Evolutionary conservation across 2,888 invertebrate genomes (phyloP).

Genomic region (Thecocarcelia acutangulata): DNA sequence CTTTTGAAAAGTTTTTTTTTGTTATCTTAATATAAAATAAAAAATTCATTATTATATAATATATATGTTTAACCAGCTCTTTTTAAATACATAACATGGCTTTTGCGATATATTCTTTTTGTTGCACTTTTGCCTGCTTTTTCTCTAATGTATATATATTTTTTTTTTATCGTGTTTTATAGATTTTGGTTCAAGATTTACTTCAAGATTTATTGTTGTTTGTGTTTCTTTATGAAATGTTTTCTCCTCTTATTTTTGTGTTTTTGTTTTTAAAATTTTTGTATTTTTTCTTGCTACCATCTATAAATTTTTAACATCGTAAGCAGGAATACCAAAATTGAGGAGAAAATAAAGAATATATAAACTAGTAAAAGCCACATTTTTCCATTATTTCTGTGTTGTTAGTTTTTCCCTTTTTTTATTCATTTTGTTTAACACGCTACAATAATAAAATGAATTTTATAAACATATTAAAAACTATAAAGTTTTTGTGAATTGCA

Average conservation of each 20-base stretch:
- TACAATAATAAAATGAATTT: not conserved
- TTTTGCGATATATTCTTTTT: not conserved
- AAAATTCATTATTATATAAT: not conserved
- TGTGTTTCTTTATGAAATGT: constrained; percentile 59
- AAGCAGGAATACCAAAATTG: constrained; percentile 58
- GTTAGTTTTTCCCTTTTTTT: constrained; percentile 31
- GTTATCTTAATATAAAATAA: too few species aligned
- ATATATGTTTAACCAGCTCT: not conserved
- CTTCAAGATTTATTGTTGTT: constrained; percentile 67
- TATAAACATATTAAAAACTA: too few species aligned
- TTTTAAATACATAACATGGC: not conserved
- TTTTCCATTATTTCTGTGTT: constrained; percentile 67
- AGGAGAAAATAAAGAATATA: constrained; percentile 8
- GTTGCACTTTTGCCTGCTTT: not conserved
- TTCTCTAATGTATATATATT: not conserved
- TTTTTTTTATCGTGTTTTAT: constrained; percentile 45
- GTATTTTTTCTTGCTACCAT: constrained; percentile 42
- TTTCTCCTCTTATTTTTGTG: constrained; percentile 37
- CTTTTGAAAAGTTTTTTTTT: too few species aligned
- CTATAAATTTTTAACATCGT: constrained; percentile 67
- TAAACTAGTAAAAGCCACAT: constrained; percentile 56
- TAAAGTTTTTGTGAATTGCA: too few species aligned
- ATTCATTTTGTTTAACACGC: constrained; percentile 12
- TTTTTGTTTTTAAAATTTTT: too few species aligned
- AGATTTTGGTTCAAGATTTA: constrained; percentile 67